phyloP scores from a whole-genome alignment of 2,113 vertebrate species.

The Antidorcas marsupialis region DNA sequence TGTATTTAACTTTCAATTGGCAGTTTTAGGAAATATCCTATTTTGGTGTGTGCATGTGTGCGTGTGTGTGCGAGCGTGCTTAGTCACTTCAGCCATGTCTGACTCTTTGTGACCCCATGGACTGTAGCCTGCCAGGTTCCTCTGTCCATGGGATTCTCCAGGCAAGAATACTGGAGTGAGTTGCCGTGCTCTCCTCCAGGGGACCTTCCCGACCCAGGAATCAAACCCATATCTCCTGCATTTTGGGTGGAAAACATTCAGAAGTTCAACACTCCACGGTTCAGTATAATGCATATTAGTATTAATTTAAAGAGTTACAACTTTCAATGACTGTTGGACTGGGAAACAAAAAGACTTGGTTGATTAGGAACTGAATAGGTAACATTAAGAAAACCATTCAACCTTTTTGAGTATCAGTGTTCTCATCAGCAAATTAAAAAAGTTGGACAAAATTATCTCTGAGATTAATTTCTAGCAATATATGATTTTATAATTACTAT shows the following conservation, averaged over 20 bases:
- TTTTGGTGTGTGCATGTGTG: background rate
- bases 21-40: background rate
- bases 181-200: background rate
- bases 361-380: background rate
- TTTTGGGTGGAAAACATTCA: background rate
- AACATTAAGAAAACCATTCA: conserved; percentile 9
- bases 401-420: background rate
- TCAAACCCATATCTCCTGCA: background rate
- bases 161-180: background rate
- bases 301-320: background rate
- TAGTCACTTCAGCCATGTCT: background rate
- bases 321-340: background rate
- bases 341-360: background rate
- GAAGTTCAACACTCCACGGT: background rate
- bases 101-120: background rate
- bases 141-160: background rate
- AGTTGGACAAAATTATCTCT: background rate
- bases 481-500: background rate
- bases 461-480: background rate
- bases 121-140: background rate
- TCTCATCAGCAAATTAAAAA: background rate
- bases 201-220: background rate
- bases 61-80: background rate
- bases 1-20: background rate
- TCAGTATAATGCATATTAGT: background rate